Conservation (phyloP, 2,888 invertebrate genomes). For the Lacanobia wlatinum region DNA sequence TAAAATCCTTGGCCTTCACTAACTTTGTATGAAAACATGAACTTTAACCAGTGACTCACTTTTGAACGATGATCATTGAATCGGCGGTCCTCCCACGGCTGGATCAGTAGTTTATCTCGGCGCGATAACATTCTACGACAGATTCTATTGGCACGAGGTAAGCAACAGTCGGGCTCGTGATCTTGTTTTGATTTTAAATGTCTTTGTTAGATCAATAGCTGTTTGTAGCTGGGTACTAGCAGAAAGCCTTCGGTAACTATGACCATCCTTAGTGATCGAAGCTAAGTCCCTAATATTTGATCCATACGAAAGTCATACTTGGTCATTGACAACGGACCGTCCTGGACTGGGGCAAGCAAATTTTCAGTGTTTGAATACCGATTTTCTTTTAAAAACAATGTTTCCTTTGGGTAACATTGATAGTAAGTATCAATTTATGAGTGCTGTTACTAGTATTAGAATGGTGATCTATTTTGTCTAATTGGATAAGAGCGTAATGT, state of each 20-base stretch:
- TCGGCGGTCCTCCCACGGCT: conserved; percentile 93
- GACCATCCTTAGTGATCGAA: background rate
- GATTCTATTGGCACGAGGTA: conserved; percentile 42
- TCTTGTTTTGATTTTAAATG: conserved; percentile 46
- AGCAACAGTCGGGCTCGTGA: conserved; percentile 50
- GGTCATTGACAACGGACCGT: too few species aligned
- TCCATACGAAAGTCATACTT: conserved; percentile 1
- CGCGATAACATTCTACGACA: conserved; percentile 91
- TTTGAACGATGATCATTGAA: conserved; percentile 93
- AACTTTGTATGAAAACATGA: conserved; percentile 25
- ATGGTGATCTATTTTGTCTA: too few species aligned
- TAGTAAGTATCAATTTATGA: background rate
- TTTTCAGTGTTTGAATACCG: background rate
- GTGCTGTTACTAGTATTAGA: too few species aligned
- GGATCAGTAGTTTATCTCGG: conserved; percentile 92
- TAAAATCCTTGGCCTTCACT: background rate
- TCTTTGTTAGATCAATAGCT: conserved; percentile 48
- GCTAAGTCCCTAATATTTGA: background rate
- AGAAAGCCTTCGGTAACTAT: conserved; percentile 25
- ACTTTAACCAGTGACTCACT: conserved; percentile 79
- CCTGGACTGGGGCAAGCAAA: background rate
- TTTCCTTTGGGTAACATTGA: background rate
- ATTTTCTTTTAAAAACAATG: background rate
- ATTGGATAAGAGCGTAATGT: too few species aligned
- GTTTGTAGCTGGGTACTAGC: conserved; percentile 29